phyloP scores from a whole-genome alignment of 2,888 invertebrate species.

The Clistopyga incitator region DNA sequence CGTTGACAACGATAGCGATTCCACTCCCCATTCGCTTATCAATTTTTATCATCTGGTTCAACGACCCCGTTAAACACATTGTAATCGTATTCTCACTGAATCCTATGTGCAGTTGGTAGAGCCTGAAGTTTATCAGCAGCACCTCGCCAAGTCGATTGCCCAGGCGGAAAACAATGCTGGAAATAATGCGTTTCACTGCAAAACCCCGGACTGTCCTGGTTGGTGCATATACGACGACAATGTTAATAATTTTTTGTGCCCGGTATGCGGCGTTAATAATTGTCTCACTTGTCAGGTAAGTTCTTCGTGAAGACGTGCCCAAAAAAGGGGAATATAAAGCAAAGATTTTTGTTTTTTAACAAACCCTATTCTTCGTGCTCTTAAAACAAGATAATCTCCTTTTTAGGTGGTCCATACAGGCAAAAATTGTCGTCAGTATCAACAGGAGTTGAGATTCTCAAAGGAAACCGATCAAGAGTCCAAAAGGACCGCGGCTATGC shows the following conservation, averaged over 20 bases:
- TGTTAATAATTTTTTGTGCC: constrained; percentile 93
- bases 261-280: constrained; percentile 92
- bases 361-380: too few relatives aligned
- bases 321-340: too few relatives aligned
- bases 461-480: constrained; percentile 89
- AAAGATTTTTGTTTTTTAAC: too few relatives aligned
- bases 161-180: constrained; percentile 93
- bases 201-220: constrained; percentile 94
- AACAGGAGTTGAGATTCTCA: constrained; percentile 87
- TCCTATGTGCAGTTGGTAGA: constrained; percentile 86
- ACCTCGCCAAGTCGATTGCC: constrained; percentile 91
- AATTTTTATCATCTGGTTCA: constrained; percentile 4
- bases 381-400: too few relatives aligned
- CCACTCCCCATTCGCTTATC: not conserved
- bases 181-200: constrained; percentile 94
- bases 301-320: constrained; percentile 3
- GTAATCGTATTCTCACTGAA: constrained; percentile 26
- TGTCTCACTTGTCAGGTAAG: constrained; percentile 94
- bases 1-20: not conserved
- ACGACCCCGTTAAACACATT: constrained; percentile 14
- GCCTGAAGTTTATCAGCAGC: constrained; percentile 90
- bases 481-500: constrained; percentile 90
- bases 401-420: constrained; percentile 91
- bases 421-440: constrained; percentile 93
- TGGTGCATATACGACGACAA: constrained; percentile 96